phyloP scores from a whole-genome alignment of 2,113 vertebrate genomes.

The Ochotona curzoniae region DNA sequence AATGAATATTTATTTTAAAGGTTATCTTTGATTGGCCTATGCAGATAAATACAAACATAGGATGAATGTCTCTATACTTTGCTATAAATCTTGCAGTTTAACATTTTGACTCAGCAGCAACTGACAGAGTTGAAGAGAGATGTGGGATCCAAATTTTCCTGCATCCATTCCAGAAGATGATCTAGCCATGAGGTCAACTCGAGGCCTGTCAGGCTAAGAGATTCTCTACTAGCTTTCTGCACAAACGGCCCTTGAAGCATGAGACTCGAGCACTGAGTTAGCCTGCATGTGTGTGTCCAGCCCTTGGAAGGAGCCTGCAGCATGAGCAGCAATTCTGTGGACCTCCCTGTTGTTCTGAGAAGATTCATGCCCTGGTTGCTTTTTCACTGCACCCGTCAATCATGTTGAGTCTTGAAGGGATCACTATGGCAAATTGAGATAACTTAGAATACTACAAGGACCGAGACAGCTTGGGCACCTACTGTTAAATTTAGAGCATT shows the following conservation, averaged over 20 bases:
- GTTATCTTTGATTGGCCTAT: neutral
- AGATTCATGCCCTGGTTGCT: neutral
- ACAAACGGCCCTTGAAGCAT: neutral
- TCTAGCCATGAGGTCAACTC: neutral
- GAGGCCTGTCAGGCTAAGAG: neutral
- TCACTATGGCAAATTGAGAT: neutral
- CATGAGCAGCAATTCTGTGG: neutral
- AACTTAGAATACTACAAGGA: neutral
- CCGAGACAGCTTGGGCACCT: neutral
- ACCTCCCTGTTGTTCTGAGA: neutral
- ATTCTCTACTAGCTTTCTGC: conserved; percentile 9
- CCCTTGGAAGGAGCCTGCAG: neutral
- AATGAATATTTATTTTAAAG: conserved; percentile 20
- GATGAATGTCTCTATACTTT: conserved; percentile 59
- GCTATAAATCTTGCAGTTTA: conserved; percentile 58
- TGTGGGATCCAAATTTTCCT: neutral
- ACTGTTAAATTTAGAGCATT: neutral
- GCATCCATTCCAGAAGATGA: neutral
- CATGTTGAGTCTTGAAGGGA: conserved; percentile 1
- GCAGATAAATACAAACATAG: conserved; percentile 57
- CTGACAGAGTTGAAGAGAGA: neutral
- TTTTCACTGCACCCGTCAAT: neutral
- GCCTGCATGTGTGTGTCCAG: neutral
- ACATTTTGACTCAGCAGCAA: conserved; percentile 21
- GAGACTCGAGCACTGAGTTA: conserved; percentile 15